phyloP scores from a whole-genome alignment of 35 echinoderm and acorn worm species.

The Apostichopus parvimensis region DNA sequence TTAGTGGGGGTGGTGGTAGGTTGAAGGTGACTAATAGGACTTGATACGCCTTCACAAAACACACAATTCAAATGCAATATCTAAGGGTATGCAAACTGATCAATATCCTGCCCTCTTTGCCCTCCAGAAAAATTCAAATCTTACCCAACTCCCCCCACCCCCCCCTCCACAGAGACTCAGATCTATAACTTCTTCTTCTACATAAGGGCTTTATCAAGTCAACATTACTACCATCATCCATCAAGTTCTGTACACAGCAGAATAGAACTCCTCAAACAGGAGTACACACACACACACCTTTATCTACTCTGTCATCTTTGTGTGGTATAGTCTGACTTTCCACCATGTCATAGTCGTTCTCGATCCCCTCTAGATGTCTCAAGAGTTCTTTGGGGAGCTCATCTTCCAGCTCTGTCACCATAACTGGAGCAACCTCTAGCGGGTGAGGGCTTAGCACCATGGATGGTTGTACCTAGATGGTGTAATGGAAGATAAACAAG shows the following conservation, averaged over 20 bases:
- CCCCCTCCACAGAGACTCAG: background rate
- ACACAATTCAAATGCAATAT: too few species aligned
- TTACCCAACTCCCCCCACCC: too few species aligned
- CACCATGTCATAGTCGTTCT: slow-evolving; percentile 69
- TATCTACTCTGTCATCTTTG: background rate
- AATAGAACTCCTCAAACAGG: too few species aligned
- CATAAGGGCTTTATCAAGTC: background rate
- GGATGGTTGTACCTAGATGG: slow-evolving; percentile 84
- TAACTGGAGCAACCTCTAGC: slow-evolving; percentile 23
- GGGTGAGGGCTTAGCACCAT: slow-evolving; percentile 89
- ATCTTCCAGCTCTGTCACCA: slow-evolving; percentile 21
- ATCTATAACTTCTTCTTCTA: too few species aligned
- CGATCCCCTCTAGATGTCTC: slow-evolving; percentile 75
- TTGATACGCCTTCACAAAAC: too few species aligned
- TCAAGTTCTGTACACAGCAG: background rate
- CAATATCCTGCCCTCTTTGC: too few species aligned
- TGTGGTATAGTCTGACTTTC: slow-evolving; percentile 1
- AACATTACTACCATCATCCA: background rate
- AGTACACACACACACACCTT: background rate
- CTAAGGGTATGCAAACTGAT: too few species aligned
- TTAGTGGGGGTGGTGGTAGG: too few species aligned
- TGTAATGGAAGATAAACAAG: background rate
- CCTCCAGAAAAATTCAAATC: too few species aligned
- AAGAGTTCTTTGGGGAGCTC: slow-evolving; percentile 50
- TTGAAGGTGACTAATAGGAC: too few species aligned